These are phyloP conservation scores for Agrilus cyanescens DNA, from an alignment of 2,888 invertebrate genomes.

Conservation along the genomic window DNA sequence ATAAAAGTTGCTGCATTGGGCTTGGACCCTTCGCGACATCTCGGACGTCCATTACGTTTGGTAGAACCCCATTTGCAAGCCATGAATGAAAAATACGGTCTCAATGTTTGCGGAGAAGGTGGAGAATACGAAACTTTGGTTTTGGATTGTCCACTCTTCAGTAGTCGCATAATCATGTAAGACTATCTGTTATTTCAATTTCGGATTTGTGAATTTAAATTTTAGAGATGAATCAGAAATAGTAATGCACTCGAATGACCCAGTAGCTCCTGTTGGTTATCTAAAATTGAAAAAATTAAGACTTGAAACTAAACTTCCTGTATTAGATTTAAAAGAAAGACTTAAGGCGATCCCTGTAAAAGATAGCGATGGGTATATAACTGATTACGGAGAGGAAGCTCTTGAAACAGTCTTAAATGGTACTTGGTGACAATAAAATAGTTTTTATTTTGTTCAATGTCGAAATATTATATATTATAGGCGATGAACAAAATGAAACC, in stretches of 20 bases:
- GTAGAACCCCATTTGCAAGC: constrained; percentile 77
- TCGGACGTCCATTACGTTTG: constrained; percentile 74
- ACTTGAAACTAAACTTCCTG: constrained; percentile 54
- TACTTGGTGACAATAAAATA: not conserved
- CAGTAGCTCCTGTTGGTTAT: constrained; percentile 90
- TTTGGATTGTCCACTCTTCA: constrained; percentile 91
- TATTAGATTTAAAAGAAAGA: constrained; percentile 26
- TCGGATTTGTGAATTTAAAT: constrained; percentile 11
- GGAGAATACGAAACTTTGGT: constrained; percentile 99
- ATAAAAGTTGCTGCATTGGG: constrained; percentile 97
- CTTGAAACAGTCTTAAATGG: constrained; percentile 22
- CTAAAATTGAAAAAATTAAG: constrained; percentile 76
- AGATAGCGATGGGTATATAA: constrained; percentile 31
- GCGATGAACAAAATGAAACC: not conserved
- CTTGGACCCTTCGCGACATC: constrained; percentile 71
- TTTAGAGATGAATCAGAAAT: constrained; percentile 74
- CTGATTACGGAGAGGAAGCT: constrained; percentile 32
- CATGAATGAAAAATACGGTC: constrained; percentile 88
- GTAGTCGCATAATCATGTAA: constrained; percentile 80
- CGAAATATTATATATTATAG: not conserved
- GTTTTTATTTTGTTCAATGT: constrained; percentile 12
- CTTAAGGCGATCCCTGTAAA: constrained; percentile 30
- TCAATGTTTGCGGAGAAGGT: constrained; percentile 96
- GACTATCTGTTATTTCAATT: constrained; percentile 31
- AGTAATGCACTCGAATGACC: constrained; percentile 82